Conservation (phyloP, 2,888 invertebrate genomes). For the Thereva unica region DNA sequence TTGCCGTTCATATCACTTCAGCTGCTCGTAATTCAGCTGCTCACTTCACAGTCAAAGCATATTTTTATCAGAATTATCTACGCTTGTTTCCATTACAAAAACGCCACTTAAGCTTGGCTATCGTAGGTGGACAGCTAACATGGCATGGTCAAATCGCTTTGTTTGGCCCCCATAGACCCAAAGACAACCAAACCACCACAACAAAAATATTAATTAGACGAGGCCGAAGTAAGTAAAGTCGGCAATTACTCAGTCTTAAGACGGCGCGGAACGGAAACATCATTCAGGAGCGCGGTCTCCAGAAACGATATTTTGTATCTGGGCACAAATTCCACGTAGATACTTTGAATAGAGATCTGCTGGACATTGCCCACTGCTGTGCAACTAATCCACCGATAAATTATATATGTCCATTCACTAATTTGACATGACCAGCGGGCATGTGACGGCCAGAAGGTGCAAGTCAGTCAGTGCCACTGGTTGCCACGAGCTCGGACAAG, state of each 20-base stretch:
- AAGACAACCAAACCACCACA: not conserved
- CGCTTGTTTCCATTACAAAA: no score
- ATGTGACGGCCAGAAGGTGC: not conserved
- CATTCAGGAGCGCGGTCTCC: constrained; percentile 8
- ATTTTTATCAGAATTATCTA: no score
- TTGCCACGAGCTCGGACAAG: constrained; percentile 5
- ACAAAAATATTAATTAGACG: constrained; percentile 16
- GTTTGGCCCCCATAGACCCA: not conserved
- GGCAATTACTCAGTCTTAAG: constrained; percentile 15
- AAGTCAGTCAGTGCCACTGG: not conserved
- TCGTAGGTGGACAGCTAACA: no score
- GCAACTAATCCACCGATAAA: constrained; percentile 21
- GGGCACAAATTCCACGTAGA: not conserved
- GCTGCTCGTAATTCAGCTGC: no score
- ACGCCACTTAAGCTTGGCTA: no score
- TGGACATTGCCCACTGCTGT: constrained; percentile 19
- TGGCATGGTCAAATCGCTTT: no score
- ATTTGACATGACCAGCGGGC: constrained; percentile 4
- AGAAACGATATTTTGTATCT: not conserved
- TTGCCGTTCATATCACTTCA: no score
- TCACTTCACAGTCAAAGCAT: no score
- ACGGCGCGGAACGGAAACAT: constrained; percentile 8
- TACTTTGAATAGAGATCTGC: not conserved
- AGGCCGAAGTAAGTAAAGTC: constrained; percentile 4
- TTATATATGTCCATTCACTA: constrained; percentile 16